Evolutionary conservation across 2,888 invertebrate species (phyloP).

Genomic region (Drosophila monieri): DNA sequence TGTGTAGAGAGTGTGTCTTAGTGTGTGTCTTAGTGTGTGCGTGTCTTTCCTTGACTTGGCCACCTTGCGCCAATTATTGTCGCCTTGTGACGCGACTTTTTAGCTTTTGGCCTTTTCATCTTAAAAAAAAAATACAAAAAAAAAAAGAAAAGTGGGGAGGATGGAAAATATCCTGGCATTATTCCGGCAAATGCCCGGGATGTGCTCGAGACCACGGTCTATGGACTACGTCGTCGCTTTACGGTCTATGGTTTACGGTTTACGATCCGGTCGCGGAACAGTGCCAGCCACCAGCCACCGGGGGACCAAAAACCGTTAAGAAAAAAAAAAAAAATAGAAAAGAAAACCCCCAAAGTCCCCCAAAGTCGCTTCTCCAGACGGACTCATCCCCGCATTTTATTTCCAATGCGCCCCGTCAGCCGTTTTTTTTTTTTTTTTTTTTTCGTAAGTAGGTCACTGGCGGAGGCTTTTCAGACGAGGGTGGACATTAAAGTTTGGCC

Average conservation of each 20-base stretch:
- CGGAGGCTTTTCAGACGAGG: conserved; percentile 50
- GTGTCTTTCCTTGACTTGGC: conserved; percentile 33
- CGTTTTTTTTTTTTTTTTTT: conserved; percentile 31
- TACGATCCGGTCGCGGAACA: not conserved
- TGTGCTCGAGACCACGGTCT: conserved; percentile 36
- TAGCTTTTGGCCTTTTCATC: conserved; percentile 28
- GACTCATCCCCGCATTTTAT: conserved; percentile 2
- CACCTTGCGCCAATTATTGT: conserved; percentile 50
- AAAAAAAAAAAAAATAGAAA: too few species aligned
- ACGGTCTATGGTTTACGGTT: not conserved
- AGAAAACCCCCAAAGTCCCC: not conserved
- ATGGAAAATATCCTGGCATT: not conserved
- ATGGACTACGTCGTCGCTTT: not conserved
- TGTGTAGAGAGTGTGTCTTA: not conserved
- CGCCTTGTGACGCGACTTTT: conserved; percentile 41
- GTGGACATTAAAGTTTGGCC: conserved; percentile 21
- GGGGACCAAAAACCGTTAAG: not conserved
- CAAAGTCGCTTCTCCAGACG: conserved; percentile 13
- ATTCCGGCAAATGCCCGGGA: conserved; percentile 29
- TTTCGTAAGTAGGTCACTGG: conserved; percentile 66
- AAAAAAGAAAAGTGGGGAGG: not conserved
- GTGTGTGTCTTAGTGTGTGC: conserved; percentile 9
- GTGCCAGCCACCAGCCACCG: not conserved
- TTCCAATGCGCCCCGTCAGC: conserved; percentile 25
- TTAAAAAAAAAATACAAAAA: not conserved